phyloP scores from a whole-genome alignment of 2,888 invertebrate species.

The Cephus runcator region DNA sequence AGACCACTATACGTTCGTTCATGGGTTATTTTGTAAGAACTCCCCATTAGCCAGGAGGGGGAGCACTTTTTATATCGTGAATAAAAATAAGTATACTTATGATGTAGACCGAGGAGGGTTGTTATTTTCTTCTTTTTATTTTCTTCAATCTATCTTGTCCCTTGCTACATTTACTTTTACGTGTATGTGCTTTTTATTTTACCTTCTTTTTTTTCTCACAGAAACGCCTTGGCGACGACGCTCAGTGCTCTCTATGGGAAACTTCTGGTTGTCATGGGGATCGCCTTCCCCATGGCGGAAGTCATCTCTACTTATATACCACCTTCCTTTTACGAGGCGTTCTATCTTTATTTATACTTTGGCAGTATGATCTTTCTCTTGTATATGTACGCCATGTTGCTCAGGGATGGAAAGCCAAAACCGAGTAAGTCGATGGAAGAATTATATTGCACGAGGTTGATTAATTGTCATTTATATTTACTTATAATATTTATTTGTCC shows the following conservation, averaged over 20 bases:
- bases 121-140: not conserved
- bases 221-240: slow-evolving; percentile 89
- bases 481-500: not conserved
- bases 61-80: not conserved
- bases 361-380: slow-evolving; percentile 87
- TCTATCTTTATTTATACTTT: slow-evolving; percentile 87
- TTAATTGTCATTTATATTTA: not conserved
- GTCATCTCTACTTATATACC: slow-evolving; percentile 95
- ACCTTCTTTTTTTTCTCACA: slow-evolving; percentile 60
- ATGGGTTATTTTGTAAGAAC: not conserved
- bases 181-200: not conserved
- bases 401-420: slow-evolving; percentile 72
- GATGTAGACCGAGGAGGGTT: not conserved
- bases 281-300: slow-evolving; percentile 95
- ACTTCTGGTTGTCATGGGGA: slow-evolving; percentile 92
- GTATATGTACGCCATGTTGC: slow-evolving; percentile 84
- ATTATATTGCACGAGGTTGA: not conserved
- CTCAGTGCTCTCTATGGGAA: slow-evolving; percentile 94
- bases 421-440: slow-evolving; percentile 46
- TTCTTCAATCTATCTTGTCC: not conserved
- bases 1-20: not conserved
- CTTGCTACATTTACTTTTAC: not conserved
- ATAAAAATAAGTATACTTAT: not conserved
- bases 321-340: slow-evolving; percentile 92
- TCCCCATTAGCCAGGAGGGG: too few relatives aligned